These are phyloP conservation scores for Sciurus carolinensis DNA, from an alignment of 2,797 vertebrate species.

Conservation along the genomic window DNA sequence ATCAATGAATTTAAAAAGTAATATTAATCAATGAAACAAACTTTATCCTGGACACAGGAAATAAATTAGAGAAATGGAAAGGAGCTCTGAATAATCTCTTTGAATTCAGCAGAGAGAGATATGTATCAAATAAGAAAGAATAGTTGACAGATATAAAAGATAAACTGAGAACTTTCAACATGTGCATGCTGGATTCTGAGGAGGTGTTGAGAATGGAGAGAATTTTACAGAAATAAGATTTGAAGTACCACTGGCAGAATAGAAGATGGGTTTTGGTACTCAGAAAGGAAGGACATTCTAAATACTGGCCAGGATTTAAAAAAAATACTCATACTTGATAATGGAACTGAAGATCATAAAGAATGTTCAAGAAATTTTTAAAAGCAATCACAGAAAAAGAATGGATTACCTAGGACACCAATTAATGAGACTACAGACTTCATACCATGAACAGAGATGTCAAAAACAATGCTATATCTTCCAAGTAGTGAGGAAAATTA, in stretches of 20 bases:
- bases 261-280: background rate
- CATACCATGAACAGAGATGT: background rate
- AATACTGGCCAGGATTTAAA: background rate
- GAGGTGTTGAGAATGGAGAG: background rate
- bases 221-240: constrained; percentile 38
- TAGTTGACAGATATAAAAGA: background rate
- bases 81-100: background rate
- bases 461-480: background rate
- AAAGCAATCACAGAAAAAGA: background rate
- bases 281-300: background rate
- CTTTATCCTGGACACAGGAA: background rate
- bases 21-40: background rate
- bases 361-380: constrained; percentile 23
- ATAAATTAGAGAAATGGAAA: background rate
- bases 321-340: background rate
- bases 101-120: background rate
- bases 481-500: background rate
- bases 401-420: background rate
- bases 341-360: background rate
- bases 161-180: background rate
- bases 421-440: background rate
- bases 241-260: background rate
- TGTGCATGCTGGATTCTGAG: background rate
- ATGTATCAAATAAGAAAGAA: background rate
- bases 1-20: background rate